Evolutionary conservation across 1,140 invertebrate species (phyloP).

Genomic region (Trichoplusia ni): DNA sequence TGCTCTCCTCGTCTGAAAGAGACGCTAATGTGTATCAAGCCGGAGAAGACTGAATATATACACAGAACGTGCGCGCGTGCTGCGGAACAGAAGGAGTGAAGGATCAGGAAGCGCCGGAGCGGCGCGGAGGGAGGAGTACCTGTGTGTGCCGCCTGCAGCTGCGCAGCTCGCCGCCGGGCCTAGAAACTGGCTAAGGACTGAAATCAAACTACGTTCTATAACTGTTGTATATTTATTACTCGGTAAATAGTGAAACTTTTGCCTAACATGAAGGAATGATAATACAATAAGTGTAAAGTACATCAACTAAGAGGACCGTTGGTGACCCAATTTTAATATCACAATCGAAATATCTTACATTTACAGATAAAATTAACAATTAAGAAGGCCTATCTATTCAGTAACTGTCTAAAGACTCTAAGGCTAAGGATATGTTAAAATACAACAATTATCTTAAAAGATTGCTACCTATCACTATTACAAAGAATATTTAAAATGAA

Average conservation of each 20-base stretch:
- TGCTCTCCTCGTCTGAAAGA: slow-evolving; percentile 63
- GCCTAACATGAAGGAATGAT: slow-evolving; percentile 21
- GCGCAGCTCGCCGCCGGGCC: neutral
- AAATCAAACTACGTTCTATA: slow-evolving; percentile 29
- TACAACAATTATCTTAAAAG: slow-evolving; percentile 12
- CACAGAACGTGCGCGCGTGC: no score
- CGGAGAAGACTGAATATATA: neutral
- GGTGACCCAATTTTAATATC: slow-evolving; percentile 23
- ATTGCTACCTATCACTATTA: no score
- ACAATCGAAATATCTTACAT: slow-evolving; percentile 14
- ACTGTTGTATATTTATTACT: slow-evolving; percentile 33
- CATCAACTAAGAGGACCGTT: neutral
- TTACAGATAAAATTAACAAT: neutral
- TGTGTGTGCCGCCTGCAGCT: neutral
- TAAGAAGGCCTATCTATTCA: slow-evolving; percentile 7
- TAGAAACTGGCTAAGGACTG: neutral
- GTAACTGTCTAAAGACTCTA: neutral
- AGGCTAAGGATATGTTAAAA: slow-evolving; percentile 9
- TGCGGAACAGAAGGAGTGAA: neutral
- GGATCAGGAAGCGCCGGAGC: neutral
- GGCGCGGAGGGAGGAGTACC: neutral
- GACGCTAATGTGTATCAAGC: slow-evolving; percentile 37
- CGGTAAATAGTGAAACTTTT: slow-evolving; percentile 11
- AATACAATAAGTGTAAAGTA: slow-evolving; percentile 2
- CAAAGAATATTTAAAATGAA: no score